These are phyloP conservation scores for Enhydra lutris DNA, from an alignment of 2,113 vertebrate genomes.

Conservation along the genomic window DNA sequence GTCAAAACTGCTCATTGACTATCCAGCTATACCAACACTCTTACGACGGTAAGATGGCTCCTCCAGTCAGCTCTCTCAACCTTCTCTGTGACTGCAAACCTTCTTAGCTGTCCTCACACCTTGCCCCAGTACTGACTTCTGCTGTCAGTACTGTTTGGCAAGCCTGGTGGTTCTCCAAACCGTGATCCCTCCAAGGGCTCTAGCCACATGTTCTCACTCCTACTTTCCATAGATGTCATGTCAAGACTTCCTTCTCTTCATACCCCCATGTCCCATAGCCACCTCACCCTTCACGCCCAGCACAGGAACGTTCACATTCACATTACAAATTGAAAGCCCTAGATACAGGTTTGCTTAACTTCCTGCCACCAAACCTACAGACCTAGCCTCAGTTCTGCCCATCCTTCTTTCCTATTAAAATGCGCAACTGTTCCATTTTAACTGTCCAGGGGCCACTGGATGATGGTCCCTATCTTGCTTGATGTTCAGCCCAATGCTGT, in stretches of 20 bases:
- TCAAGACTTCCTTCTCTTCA: not conserved
- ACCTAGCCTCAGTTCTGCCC: not conserved
- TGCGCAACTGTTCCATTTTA: not conserved
- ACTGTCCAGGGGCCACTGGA: not conserved
- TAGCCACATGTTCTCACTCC: not conserved
- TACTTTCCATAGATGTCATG: not conserved
- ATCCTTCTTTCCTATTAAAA: not conserved
- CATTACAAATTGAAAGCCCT: not conserved
- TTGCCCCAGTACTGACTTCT: not conserved
- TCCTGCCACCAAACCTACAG: not conserved
- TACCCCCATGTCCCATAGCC: not conserved
- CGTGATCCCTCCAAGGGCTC: not conserved
- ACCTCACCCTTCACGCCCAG: not conserved
- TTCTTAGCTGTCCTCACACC: not conserved
- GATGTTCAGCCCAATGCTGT: not conserved
- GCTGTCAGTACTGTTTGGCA: not conserved
- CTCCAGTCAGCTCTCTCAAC: not conserved
- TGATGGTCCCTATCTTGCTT: not conserved
- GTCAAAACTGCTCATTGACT: constrained; percentile 6
- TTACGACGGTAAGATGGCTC: not conserved
- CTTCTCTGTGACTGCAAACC: not conserved
- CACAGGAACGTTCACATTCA: not conserved
- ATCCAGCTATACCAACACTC: not conserved
- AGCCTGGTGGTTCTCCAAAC: not conserved
- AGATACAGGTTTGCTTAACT: not conserved